Evolutionary conservation across 2,797 vertebrate species (phyloP), one percentile per base, ranked within the genome.

Genomic region (Pseudomugil tenellus): DNA sequence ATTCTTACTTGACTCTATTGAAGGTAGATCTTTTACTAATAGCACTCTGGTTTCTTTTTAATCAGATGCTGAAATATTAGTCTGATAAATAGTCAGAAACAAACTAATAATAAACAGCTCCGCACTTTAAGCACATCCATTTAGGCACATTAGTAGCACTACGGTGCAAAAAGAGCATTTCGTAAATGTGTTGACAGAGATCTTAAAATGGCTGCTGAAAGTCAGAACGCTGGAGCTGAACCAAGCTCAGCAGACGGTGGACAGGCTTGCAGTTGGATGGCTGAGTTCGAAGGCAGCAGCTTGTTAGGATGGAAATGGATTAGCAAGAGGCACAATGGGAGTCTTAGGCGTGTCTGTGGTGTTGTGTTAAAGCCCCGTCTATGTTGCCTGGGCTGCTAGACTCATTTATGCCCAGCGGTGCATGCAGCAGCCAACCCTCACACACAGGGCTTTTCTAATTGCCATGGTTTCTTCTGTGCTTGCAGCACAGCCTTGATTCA

Each of bases 271-370:
- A 49, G 88, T 83, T 85, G 88, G 89, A 89, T 89, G 91, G 83
- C 87, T 87, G 81, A 71, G 86, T 92, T 86, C 62, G 86, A 79
- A 89, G 72, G 87, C 88, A 87, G 87, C 84, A 87, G 90, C 92
- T 93, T 90, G 91, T 93, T 93, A 93, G 88, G 81, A 86, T 90
- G 87, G 90, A 91, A 91, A 91, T 90, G 91, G 91, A 93, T 93
- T 91, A 92, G 85, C 67, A 70, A 71, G 70, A 72, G 84, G 88
- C 89, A 92, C 90, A 90, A 91, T 91, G 90, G 91, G 90, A 91
- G 86, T 91, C 86, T 91, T 87, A 90, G 88, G 89, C 90, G 81
- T 91, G 89, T 91, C 90, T 88, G 88, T 70, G 74, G 86, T 80
- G 88, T 88, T 86, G 86, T 88, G 85, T 91, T 90, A 87, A 89